These are phyloP conservation scores for Drosophila hamatofila DNA, from an alignment of 2,888 invertebrate genomes.

Conservation along the genomic window DNA sequence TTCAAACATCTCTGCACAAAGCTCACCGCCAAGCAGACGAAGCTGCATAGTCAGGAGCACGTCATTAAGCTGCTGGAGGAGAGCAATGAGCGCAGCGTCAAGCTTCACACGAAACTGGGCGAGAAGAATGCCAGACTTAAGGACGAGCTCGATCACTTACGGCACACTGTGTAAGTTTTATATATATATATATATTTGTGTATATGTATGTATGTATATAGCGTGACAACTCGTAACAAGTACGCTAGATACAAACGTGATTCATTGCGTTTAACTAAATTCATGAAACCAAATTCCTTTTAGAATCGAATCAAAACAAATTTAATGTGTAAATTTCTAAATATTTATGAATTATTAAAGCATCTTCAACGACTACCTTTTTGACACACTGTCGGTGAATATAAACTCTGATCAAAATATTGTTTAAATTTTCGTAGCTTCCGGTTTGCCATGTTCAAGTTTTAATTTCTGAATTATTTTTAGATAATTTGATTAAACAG, in stretches of 20 bases:
- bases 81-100: constrained; percentile 70
- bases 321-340: background rate
- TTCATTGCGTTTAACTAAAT: background rate
- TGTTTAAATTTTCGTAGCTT: background rate
- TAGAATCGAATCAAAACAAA: background rate
- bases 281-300: background rate
- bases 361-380: background rate
- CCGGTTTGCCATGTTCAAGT: background rate
- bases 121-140: constrained; percentile 78
- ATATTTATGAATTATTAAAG: background rate
- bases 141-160: constrained; percentile 26
- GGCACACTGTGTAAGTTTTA: constrained; percentile 77
- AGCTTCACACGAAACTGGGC: constrained; percentile 78
- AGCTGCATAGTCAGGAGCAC: constrained; percentile 76
- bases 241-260: constrained; percentile 39
- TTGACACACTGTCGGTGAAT: background rate
- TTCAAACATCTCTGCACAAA: constrained; percentile 75
- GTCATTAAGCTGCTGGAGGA: constrained; percentile 81
- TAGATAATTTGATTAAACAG: background rate
- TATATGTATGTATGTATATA: background rate
- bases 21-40: constrained; percentile 75
- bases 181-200: too few relatives aligned
- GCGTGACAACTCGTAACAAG: constrained; percentile 27
- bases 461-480: background rate
- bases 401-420: background rate